Evolutionary conservation across 2,113 vertebrate genomes (phyloP).

Genomic region (Leiothrix lutea): DNA sequence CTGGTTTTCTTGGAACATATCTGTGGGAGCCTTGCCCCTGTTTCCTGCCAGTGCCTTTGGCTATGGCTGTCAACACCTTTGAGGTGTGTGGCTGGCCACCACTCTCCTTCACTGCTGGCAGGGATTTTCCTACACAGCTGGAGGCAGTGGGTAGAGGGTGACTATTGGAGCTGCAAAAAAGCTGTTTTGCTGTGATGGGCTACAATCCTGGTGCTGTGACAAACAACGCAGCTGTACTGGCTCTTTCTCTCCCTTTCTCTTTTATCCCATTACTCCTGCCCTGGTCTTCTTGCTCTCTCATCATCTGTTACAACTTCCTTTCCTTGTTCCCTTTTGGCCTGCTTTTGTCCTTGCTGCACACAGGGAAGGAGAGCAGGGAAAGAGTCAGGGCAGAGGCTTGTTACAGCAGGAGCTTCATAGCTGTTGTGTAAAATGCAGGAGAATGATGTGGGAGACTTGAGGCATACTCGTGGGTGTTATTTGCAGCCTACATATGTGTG

Average conservation of each 20-base stretch:
- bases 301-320: neutral
- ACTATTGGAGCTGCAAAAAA: neutral
- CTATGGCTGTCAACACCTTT: neutral
- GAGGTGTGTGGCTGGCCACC: rapidly evolving
- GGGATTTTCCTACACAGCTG: neutral
- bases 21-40: neutral
- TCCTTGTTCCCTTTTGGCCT: neutral
- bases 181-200: slow-evolving; percentile 9
- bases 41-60: neutral
- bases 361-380: neutral
- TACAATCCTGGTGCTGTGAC: neutral
- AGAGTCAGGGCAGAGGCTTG: neutral
- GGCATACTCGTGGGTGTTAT: neutral
- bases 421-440: neutral
- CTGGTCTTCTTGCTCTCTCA: neutral
- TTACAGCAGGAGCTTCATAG: neutral
- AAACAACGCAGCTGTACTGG: neutral
- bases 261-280: neutral
- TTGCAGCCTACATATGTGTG: neutral
- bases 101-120: neutral
- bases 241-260: neutral
- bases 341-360: neutral
- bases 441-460: neutral
- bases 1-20: neutral
- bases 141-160: neutral